Percentiles rank a stretch among this genome's conserved stretches.
phyloP scores from a whole-genome alignment of 1,140 invertebrate species.

The Diachasma alloeum region DNA sequence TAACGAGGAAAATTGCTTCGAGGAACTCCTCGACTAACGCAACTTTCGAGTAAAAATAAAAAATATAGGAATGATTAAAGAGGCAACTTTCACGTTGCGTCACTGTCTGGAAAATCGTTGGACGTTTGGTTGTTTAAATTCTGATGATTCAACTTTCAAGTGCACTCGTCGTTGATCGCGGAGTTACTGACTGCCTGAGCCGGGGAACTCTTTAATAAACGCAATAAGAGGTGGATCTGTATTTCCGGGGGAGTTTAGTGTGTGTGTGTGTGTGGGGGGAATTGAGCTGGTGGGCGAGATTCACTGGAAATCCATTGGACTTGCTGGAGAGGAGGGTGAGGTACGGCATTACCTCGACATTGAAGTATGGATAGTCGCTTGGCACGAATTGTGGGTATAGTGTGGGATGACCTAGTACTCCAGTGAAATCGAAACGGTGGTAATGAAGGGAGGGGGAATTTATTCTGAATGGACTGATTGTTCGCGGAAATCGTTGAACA shows the following conservation, averaged over 20 bases:
- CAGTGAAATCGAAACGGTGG: not conserved
- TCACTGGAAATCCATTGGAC: not conserved
- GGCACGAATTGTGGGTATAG: not conserved
- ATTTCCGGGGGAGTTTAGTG: not conserved
- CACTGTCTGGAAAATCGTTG: not conserved
- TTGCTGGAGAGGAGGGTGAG: not conserved
- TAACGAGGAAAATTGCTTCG: no score
- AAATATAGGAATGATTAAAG: not conserved
- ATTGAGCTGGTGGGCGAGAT: not conserved
- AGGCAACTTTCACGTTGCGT: not conserved
- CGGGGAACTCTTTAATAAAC: not conserved
- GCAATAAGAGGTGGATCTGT: not conserved
- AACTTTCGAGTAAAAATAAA: not conserved
- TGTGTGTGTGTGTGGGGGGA: not conserved
- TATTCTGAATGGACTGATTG: no score
- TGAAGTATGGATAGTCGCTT: not conserved
- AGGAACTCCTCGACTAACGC: not conserved
- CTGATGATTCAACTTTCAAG: not conserved
- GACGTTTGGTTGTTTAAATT: not conserved
- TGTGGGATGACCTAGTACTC: not conserved
- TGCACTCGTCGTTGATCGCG: not conserved
- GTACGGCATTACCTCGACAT: not conserved
- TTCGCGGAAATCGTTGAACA: no score
- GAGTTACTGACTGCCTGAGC: not conserved
- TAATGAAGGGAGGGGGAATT: not conserved